A percentile compares a stretch with the other conserved stretches of the same genome.
Evolutionary conservation across 2,113 vertebrate genomes (phyloP).

Genomic region (Lutjanus erythropterus): DNA sequence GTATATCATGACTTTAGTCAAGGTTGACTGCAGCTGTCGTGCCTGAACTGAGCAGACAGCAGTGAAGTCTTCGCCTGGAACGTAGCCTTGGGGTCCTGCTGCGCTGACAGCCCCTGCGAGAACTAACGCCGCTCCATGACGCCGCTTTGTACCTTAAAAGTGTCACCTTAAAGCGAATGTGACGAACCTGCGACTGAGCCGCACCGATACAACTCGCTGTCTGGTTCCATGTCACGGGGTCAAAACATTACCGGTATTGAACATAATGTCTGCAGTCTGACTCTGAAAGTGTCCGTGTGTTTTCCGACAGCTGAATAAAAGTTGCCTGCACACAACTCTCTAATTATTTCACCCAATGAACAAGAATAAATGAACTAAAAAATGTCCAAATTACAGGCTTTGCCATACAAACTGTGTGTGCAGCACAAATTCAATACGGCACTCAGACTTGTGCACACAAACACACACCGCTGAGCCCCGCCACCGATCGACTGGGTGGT

Average conservation of each 20-base stretch:
- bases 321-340: background rate
- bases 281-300: background rate
- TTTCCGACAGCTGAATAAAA: constrained; percentile 4
- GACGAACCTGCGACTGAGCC: background rate
- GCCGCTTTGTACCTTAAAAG: constrained; percentile 33
- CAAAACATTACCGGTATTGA: background rate
- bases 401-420: background rate
- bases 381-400: constrained; percentile 32
- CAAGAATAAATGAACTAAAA: constrained; percentile 22
- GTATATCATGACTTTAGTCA: background rate
- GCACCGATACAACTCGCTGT: background rate
- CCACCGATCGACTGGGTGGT: background rate
- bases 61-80: constrained; percentile 45
- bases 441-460: background rate
- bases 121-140: constrained; percentile 3
- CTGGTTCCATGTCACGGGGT: background rate
- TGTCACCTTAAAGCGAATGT: constrained; percentile 8
- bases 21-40: constrained; percentile 1
- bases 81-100: constrained; percentile 40
- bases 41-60: constrained; percentile 26
- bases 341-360: constrained; percentile 41
- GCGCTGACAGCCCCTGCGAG: constrained; percentile 42
- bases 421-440: background rate
- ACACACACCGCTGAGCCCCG: background rate
- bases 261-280: background rate